Evolutionary conservation across 2,797 vertebrate species (phyloP), one percentile per base, ranked within the genome.

Genomic region (Thaleichthys pacificus): DNA sequence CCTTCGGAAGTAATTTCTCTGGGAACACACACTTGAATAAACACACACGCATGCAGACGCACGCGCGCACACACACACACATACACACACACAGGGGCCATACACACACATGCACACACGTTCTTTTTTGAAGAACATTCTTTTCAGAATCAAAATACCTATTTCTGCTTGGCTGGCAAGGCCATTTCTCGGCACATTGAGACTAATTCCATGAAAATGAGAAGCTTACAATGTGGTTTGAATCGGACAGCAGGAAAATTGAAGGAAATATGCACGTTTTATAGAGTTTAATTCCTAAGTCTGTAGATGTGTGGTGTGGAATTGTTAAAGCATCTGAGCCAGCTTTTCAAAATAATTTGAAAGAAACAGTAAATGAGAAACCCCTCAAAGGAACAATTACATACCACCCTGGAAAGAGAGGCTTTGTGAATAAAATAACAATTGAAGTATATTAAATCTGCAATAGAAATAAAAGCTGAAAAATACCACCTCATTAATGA

Each of bases 401-500:
- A 65, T 56, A 30, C 42, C 26, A 62, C 5, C 24, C 11, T n/a
- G 12, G 69, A 64, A 71, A 26, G 66, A 60, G 49, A 0, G 7
- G 19, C 3, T 63, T 21, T 49, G 54, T 62, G 70, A 21, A 2
- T 57, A 3, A 65, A 79, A 79, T 26, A 4, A 67, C 75, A 71
- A 26, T 7, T 19, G 38, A 61, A 51, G 42, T 57, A 35, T 14
- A 80, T 74, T 38, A 68, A 19, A 70, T 19, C 32, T 4, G 9
- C 38, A 19, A 61, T 71, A 73, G 14, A 77, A 64, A 74, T 58
- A 3, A 71, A 72, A 63, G 38, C 69, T 70, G 7, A 51, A 66
- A 66, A 63, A 84, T 73, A 73, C 73, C 61, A 8, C 69, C 75
- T 5, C 21, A n/a, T 77, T 79, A 83, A 78, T 62, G 74, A 73